These are phyloP conservation scores for Glaucopsyche alexis DNA, from an alignment of 2,888 invertebrate genomes.

Conservation along the genomic window DNA sequence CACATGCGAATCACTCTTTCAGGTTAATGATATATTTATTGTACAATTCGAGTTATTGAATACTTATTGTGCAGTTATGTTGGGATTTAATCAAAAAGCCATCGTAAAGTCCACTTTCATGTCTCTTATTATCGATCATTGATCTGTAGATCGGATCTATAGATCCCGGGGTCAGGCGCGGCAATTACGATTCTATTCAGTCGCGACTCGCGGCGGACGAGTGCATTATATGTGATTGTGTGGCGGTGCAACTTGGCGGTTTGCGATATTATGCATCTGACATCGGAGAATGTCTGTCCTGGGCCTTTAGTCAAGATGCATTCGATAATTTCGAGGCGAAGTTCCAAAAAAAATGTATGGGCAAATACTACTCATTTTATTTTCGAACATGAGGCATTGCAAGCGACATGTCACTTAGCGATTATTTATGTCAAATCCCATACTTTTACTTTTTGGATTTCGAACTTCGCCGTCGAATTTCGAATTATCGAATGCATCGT, in stretches of 20 bases:
- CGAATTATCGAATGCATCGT: no score
- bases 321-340: no score
- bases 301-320: no score
- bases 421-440: no score
- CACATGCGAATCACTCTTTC: neutral
- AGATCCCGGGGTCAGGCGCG: slow-evolving; percentile 55
- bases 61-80: slow-evolving; percentile 28
- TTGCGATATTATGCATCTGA: neutral
- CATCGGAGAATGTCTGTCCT: neutral
- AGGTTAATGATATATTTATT: slow-evolving; percentile 5
- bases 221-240: slow-evolving; percentile 39
- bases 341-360: no score
- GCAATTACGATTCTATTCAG: slow-evolving; percentile 62
- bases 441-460: no score
- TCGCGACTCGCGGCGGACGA: slow-evolving; percentile 34
- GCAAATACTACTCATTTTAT: no score
- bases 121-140: slow-evolving; percentile 62
- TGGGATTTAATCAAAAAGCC: slow-evolving; percentile 34
- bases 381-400: no score
- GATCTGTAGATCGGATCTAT: slow-evolving; percentile 69
- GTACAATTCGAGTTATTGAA: neutral
- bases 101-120: slow-evolving; percentile 48
- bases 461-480: no score
- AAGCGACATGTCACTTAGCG: no score
- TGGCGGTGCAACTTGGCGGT: slow-evolving; percentile 30